Percentiles rank a stretch among this genome's conserved stretches.
Evolutionary conservation across 2,888 invertebrate genomes (phyloP).

Genomic region (Archaeoteleia sp.): DNA sequence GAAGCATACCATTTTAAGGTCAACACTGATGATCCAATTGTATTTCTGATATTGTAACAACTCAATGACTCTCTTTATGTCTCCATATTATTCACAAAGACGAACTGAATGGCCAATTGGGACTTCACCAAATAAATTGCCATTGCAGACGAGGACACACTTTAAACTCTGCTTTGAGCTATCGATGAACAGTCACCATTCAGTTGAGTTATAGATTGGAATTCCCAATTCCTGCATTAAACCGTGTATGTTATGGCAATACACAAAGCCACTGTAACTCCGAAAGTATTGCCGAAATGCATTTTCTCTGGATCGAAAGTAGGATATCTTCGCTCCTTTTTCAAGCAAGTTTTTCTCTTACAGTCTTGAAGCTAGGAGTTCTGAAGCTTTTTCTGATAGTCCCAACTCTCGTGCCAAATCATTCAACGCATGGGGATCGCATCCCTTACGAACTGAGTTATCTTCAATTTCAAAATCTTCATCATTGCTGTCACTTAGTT

Average conservation of each 20-base stretch:
- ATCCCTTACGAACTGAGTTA: background rate
- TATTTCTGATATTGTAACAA: slow-evolving; percentile 5
- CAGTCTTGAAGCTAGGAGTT: slow-evolving; percentile 2
- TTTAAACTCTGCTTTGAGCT: background rate
- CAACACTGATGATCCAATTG: slow-evolving; percentile 31
- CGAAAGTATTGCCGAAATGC: background rate
- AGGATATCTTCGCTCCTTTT: background rate
- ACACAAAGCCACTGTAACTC: background rate
- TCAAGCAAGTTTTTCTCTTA: background rate
- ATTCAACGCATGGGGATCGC: slow-evolving; percentile 1
- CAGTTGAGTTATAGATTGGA: background rate
- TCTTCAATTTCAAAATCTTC: too few species aligned
- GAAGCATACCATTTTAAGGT: slow-evolving; percentile 40
- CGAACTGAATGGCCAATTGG: slow-evolving; percentile 5
- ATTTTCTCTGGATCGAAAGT: background rate
- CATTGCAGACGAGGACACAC: background rate
- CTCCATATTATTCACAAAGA: background rate
- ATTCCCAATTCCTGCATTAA: background rate
- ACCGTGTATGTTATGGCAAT: background rate
- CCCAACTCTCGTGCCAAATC: slow-evolving; percentile 3
- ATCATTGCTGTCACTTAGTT: too few species aligned
- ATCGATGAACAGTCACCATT: slow-evolving; percentile 15
- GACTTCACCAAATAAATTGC: background rate
- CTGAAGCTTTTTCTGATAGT: background rate
- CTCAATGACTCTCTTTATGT: background rate